Conservation (phyloP, 2,113 vertebrate genomes). For the Microtus montanus region DNA sequence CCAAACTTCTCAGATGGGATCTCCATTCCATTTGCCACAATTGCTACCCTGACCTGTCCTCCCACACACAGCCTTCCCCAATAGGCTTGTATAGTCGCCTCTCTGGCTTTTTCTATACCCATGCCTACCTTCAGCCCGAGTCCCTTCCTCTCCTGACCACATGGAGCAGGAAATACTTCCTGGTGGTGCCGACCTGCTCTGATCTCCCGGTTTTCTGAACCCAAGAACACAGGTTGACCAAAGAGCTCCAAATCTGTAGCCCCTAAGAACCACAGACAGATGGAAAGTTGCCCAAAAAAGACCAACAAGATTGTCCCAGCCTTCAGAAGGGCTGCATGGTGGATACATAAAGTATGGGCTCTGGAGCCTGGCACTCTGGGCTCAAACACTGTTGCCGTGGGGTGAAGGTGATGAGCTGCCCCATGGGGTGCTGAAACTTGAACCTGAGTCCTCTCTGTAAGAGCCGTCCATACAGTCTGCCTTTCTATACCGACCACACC, state of each 20-base stretch:
- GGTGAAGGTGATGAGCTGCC: not conserved
- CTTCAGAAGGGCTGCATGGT: not conserved
- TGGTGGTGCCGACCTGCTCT: not conserved
- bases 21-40: no score
- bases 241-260: not conserved
- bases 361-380: not conserved
- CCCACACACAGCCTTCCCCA: not conserved
- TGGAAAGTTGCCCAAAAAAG: rapidly evolving
- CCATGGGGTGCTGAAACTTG: not conserved
- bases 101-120: not conserved
- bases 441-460: not conserved
- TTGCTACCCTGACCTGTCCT: not conserved
- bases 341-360: not conserved
- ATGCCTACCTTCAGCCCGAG: rapidly evolving
- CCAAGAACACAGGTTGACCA: not conserved
- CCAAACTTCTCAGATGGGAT: no score
- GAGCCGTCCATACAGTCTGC: not conserved
- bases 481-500: not conserved
- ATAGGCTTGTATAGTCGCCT: no score
- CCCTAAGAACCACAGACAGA: rapidly evolving
- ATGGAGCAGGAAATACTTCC: not conserved
- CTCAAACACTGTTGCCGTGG: not conserved
- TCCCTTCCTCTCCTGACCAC: not conserved
- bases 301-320: not conserved
- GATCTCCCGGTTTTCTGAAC: not conserved